Percentiles rank a stretch among this genome's conserved stretches.
phyloP scores from a whole-genome alignment of 2,797 vertebrate genomes.

The Chiropotes sagulatus region DNA sequence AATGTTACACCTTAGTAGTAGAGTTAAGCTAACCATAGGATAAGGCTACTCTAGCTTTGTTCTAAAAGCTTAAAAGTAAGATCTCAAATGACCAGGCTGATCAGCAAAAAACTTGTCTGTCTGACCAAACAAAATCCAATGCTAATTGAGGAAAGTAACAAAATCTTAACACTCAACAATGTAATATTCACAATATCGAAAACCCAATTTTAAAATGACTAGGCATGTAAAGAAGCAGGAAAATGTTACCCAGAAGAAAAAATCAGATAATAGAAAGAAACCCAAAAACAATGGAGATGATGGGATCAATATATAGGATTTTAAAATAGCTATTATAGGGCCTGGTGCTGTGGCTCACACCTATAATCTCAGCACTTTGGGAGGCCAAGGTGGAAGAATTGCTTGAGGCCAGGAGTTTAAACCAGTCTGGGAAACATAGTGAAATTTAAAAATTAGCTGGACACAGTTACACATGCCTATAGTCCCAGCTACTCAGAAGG shows the following conservation, averaged over 20 bases:
- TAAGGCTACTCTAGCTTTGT: neutral
- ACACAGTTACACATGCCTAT: neutral
- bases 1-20: neutral
- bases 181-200: neutral
- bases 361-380: neutral
- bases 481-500: neutral
- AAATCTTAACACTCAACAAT: neutral
- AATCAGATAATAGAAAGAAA: neutral
- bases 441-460: neutral
- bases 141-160: neutral
- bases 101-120: neutral
- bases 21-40: neutral
- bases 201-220: neutral
- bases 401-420: neutral
- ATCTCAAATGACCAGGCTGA: neutral
- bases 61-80: neutral
- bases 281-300: neutral
- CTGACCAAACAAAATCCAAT: neutral
- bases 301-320: neutral
- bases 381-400: neutral
- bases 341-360: neutral
- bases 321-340: neutral
- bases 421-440: neutral
- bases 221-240: neutral
- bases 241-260: neutral